phyloP scores from a whole-genome alignment of 2,113 vertebrate species.

The Choloepus hoffmanni region DNA sequence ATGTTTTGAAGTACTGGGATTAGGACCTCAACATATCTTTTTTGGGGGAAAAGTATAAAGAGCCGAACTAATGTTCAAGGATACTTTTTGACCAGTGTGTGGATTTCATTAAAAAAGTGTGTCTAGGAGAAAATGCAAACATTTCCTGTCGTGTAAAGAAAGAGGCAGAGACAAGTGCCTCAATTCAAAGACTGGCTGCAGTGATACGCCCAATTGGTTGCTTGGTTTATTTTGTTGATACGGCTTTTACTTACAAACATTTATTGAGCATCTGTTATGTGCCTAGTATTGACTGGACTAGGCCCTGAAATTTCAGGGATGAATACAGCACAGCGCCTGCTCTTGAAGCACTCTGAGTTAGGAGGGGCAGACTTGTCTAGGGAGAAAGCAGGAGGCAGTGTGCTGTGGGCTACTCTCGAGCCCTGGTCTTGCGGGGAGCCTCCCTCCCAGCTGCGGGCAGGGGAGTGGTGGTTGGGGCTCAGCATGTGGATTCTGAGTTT shows the following conservation, averaged over 20 bases:
- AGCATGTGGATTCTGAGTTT: background rate
- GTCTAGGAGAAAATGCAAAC: background rate
- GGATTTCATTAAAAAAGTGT: background rate
- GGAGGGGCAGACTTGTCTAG: too few relatives aligned
- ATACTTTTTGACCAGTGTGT: background rate
- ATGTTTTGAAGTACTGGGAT: too few relatives aligned
- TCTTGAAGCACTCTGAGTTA: background rate
- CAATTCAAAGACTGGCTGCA: background rate
- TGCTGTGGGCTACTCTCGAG: background rate
- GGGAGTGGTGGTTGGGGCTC: background rate
- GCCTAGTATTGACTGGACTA: background rate
- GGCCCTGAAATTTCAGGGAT: background rate
- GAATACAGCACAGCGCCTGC: background rate
- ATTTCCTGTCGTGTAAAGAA: background rate
- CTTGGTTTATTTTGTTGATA: background rate
- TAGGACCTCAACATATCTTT: too few relatives aligned
- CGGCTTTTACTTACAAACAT: constrained; percentile 25
- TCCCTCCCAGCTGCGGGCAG: background rate
- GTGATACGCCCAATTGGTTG: background rate
- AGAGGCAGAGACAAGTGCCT: background rate
- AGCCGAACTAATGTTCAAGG: background rate
- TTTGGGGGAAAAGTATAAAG: background rate
- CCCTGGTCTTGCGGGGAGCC: background rate
- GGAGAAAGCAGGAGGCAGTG: background rate
- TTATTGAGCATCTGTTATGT: background rate